phyloP scores from a whole-genome alignment of 1,140 invertebrate species.

The Lysiphlebus fabarum region DNA sequence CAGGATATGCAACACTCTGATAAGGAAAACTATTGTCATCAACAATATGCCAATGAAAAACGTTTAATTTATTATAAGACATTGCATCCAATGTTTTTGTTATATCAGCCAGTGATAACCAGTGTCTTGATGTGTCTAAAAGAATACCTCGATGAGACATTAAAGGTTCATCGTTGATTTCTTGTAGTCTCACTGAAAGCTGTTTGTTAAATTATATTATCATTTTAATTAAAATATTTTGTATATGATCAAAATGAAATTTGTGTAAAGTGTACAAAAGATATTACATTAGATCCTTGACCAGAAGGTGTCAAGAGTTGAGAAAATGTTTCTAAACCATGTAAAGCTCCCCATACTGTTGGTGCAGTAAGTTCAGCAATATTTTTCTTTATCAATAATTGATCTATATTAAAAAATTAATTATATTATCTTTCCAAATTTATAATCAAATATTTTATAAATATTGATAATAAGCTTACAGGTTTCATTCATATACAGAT shows the following conservation, averaged over 20 bases:
- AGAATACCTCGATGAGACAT: constrained; percentile 76
- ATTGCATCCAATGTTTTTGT: constrained; percentile 72
- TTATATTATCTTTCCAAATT: constrained; percentile 17
- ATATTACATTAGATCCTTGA: constrained; percentile 50
- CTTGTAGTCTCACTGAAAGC: constrained; percentile 38
- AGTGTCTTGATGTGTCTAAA: constrained; percentile 82
- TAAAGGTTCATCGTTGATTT: constrained; percentile 68
- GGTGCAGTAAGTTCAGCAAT: constrained; percentile 44
- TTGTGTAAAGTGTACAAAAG: no score
- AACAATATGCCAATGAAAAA: constrained; percentile 92
- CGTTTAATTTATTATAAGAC: constrained; percentile 87
- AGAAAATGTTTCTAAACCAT: constrained; percentile 76
- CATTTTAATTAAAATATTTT: no score
- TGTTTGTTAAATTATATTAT: no score
- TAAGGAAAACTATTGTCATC: constrained; percentile 92
- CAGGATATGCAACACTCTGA: constrained; percentile 71
- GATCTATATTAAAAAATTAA: constrained; percentile 38
- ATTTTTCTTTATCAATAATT: constrained; percentile 37
- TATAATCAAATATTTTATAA: constrained; percentile 2
- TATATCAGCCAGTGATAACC: constrained; percentile 64
- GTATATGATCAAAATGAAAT: no score
- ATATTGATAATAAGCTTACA: constrained; percentile 56
- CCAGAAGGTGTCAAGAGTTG: constrained; percentile 62
- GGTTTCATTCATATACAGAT: constrained; percentile 68
- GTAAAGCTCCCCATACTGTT: constrained; percentile 73